Evolutionary conservation across 2,888 invertebrate species (phyloP).

Genomic region (Sminthurinus aureus): DNA sequence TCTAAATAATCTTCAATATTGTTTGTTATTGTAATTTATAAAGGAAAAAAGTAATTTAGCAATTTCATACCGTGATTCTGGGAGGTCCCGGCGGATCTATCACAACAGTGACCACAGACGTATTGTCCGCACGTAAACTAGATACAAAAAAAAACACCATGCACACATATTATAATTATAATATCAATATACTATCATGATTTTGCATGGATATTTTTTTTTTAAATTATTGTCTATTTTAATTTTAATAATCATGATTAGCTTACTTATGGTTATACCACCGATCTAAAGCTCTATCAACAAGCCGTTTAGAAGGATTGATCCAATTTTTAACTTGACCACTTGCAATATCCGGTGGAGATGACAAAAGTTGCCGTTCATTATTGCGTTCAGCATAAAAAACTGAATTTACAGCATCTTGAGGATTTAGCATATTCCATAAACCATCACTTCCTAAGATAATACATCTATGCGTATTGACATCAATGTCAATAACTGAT

Average conservation of each 20-base stretch:
- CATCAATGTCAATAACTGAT: conserved; percentile 81
- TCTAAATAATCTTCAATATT: too few species aligned
- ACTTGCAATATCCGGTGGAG: conserved; percentile 41
- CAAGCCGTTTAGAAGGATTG: conserved; percentile 91
- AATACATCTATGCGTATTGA: conserved; percentile 78
- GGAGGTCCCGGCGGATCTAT: conserved; percentile 88
- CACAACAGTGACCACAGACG: conserved; percentile 91
- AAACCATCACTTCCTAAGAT: conserved; percentile 96
- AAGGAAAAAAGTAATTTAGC: background rate
- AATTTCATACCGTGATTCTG: conserved; percentile 62
- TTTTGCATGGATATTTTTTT: too few species aligned
- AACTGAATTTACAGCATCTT: conserved; percentile 83
- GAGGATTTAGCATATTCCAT: conserved; percentile 92
- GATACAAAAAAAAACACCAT: background rate
- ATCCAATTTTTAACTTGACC: conserved; percentile 70
- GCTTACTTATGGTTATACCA: conserved; percentile 79
- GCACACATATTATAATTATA: too few species aligned
- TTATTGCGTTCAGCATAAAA: conserved; percentile 82
- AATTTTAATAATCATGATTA: conserved; percentile 68
- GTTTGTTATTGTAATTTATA: too few species aligned
- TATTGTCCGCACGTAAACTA: conserved; percentile 93
- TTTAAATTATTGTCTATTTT: conserved; percentile 76
- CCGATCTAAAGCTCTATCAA: conserved; percentile 73
- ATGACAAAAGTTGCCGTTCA: conserved; percentile 64
- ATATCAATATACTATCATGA: too few species aligned